A percentile compares a stretch with the other conserved stretches of the same genome.
phyloP scores from a whole-genome alignment of 2,797 vertebrate genomes.

The Periparus ater region DNA sequence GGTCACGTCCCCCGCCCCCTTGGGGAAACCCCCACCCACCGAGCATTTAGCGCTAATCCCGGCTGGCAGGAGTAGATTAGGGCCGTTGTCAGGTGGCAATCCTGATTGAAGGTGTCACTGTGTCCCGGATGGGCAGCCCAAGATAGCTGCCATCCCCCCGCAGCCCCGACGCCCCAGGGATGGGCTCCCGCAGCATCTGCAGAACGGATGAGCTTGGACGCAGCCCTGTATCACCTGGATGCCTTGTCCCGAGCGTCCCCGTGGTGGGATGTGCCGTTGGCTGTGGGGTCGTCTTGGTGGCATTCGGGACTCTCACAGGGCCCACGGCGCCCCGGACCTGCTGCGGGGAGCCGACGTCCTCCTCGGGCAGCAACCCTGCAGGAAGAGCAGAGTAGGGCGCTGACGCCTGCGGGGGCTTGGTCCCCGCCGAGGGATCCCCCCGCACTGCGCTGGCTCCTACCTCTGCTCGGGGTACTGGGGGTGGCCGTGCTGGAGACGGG shows the following conservation, averaged over 20 bases:
- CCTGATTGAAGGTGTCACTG: constrained; percentile 61
- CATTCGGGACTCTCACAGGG: neutral
- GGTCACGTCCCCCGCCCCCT: neutral
- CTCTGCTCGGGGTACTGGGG: neutral
- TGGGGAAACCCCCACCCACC: neutral
- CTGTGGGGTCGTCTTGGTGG: constrained; percentile 1
- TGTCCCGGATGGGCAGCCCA: neutral
- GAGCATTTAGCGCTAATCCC: constrained; percentile 41
- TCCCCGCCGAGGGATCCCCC: fast-evolving
- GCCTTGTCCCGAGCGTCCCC: neutral
- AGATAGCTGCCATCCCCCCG: neutral
- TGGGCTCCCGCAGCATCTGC: neutral
- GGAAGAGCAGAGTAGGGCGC: neutral
- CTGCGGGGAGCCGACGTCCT: constrained; percentile 64
- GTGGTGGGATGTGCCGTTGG: neutral
- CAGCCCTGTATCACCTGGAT: constrained; percentile 36
- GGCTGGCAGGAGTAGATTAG: constrained; percentile 41
- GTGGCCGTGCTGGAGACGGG: neutral
- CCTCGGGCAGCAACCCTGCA: constrained; percentile 54
- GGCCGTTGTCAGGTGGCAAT: neutral
- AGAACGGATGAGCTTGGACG: neutral
- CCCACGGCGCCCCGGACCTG: constrained; percentile 71
- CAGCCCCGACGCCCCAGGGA: fast-evolving
- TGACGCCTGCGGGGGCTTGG: neutral
- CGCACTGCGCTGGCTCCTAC: neutral